Evolutionary conservation across 2,113 vertebrate genomes (phyloP).

Genomic region (Rostratula benghalensis): DNA sequence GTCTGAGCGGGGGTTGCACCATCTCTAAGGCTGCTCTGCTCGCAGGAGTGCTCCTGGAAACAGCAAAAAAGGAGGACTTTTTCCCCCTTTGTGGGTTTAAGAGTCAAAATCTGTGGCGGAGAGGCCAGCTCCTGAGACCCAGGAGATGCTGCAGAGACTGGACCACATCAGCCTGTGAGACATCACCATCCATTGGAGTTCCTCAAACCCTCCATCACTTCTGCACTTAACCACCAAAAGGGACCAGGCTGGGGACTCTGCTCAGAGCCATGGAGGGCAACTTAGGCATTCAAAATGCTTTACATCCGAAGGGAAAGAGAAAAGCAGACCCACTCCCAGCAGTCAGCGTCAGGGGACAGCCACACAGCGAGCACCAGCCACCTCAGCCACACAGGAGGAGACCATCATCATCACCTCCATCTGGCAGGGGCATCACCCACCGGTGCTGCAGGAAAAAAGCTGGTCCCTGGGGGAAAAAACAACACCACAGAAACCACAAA

Average conservation of each 20-base stretch:
- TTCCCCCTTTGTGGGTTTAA: neutral
- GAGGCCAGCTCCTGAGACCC: neutral
- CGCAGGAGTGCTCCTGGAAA: neutral
- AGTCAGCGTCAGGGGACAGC: neutral
- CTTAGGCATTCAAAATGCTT: neutral
- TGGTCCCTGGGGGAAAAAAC: neutral
- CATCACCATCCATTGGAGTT: accelerated
- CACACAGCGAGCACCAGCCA: accelerated
- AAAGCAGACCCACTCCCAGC: neutral
- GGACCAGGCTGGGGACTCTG: neutral
- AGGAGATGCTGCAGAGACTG: neutral
- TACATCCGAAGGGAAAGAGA: neutral
- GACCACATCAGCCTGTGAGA: neutral
- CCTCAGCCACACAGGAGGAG: neutral
- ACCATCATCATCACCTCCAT: neutral
- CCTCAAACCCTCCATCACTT: neutral
- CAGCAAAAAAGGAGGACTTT: neutral
- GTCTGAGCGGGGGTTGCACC: neutral
- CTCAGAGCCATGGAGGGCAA: neutral
- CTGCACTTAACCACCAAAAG: neutral
- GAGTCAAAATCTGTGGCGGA: neutral
- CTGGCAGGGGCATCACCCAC: neutral
- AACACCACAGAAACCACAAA: neutral
- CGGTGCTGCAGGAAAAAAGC: accelerated
- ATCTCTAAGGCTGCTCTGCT: neutral